These are phyloP conservation scores for Sapayoa aenigma DNA, from an alignment of 2,113 vertebrate species.

Conservation along the genomic window DNA sequence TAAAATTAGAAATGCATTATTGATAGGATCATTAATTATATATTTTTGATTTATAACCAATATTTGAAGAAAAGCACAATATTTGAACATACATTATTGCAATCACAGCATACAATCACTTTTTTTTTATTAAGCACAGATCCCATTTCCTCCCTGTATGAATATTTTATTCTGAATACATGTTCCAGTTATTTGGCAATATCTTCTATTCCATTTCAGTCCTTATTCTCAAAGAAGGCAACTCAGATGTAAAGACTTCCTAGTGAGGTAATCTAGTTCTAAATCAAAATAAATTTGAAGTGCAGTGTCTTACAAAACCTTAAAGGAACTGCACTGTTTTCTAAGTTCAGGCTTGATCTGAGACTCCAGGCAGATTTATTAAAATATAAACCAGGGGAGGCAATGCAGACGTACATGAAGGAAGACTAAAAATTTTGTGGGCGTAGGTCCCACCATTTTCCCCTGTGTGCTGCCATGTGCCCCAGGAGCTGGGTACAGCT, in stretches of 20 bases:
- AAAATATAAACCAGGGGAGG: not conserved
- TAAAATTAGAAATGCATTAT: slow-evolving; percentile 77
- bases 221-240: slow-evolving; percentile 7
- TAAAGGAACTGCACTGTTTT: not conserved
- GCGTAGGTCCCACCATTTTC: accelerated
- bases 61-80: slow-evolving; percentile 55
- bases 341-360: not conserved
- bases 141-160: slow-evolving; percentile 58
- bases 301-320: not conserved
- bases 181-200: slow-evolving; percentile 55
- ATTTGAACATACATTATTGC: slow-evolving; percentile 16
- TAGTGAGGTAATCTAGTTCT: not conserved
- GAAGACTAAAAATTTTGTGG: not conserved
- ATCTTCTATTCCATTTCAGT: slow-evolving; percentile 11
- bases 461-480: accelerated
- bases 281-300: not conserved
- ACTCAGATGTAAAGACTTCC: not conserved
- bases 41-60: slow-evolving; percentile 59
- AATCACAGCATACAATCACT: not conserved
- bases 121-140: slow-evolving; percentile 61
- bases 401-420: accelerated
- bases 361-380: not conserved
- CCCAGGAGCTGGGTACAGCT: not conserved
- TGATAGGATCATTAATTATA: slow-evolving; percentile 74
- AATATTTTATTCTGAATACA: slow-evolving; percentile 74